phyloP scores from a whole-genome alignment of 2,113 vertebrate genomes.

The Dipodomys stephensi region DNA sequence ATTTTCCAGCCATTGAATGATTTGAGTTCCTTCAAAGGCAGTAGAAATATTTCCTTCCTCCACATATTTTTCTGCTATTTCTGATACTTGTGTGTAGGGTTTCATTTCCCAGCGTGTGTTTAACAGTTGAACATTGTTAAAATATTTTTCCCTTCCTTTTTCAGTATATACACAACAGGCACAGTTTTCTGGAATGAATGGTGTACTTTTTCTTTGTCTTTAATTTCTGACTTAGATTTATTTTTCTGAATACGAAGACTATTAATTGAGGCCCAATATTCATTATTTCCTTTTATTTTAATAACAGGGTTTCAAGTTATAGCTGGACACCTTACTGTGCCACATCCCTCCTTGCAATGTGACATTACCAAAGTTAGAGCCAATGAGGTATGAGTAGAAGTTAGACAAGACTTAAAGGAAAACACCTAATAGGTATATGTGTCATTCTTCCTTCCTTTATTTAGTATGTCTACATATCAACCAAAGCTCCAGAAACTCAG shows the following conservation, averaged over 20 bases:
- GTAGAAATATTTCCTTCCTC: background rate
- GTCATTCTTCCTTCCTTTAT: background rate
- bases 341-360: background rate
- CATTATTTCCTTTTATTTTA: conserved; percentile 8
- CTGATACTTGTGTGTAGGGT: background rate
- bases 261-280: background rate
- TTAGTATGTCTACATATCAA: background rate
- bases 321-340: background rate
- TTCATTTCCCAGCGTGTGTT: background rate
- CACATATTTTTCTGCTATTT: background rate
- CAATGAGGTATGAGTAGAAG: background rate
- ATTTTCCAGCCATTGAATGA: background rate
- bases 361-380: background rate
- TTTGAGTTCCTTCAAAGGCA: background rate
- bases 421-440: background rate
- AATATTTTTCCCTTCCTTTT: background rate
- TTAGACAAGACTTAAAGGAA: background rate
- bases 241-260: background rate
- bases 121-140: background rate
- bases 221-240: background rate
- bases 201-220: background rate
- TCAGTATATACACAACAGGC: background rate
- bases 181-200: background rate
- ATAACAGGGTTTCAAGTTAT: background rate
- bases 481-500: background rate